phyloP scores from a whole-genome alignment of 2,888 invertebrate species.

The Pyrrhia umbra region DNA sequence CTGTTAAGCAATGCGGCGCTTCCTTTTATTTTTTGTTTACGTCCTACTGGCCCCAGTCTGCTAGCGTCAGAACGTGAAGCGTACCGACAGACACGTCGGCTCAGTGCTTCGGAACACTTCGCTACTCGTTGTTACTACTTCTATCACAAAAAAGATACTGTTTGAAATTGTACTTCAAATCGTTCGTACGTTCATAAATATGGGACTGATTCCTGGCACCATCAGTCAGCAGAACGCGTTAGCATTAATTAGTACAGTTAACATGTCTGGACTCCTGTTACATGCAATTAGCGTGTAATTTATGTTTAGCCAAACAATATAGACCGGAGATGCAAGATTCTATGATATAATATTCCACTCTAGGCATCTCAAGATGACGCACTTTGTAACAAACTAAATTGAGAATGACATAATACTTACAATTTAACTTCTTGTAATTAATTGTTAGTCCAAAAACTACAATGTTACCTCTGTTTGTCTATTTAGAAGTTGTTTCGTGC shows the following conservation, averaged over 20 bases:
- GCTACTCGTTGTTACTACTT: constrained; percentile 14
- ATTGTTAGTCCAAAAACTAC: constrained; percentile 28
- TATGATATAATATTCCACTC: constrained; percentile 32
- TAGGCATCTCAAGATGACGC: constrained; percentile 30
- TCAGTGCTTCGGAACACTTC: constrained; percentile 26
- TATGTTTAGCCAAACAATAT: constrained; percentile 45
- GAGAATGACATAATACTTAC: constrained; percentile 33
- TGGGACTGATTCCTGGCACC: background rate
- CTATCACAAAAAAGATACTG: constrained; percentile 11
- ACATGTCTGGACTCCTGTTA: constrained; percentile 46
- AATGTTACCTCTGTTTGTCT: constrained; percentile 23
- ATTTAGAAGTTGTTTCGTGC: constrained; percentile 37
- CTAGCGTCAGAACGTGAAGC: constrained; percentile 23
- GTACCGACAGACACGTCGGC: constrained; percentile 24
- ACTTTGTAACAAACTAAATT: constrained; percentile 26
- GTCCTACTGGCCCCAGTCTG: constrained; percentile 63
- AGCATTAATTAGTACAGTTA: constrained; percentile 45
- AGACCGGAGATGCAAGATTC: constrained; percentile 33
- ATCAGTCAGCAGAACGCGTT: constrained; percentile 22
- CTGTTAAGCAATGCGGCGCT: constrained; percentile 52
- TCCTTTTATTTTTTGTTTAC: constrained; percentile 61
- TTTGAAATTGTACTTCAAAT: constrained; percentile 26
- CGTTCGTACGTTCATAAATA: background rate
- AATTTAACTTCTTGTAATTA: constrained; percentile 33
- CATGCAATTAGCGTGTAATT: constrained; percentile 44